Evolutionary conservation across 2,113 vertebrate species (phyloP), one percentile per base, ranked within the genome.

Genomic region (Ondatra zibethicus): DNA sequence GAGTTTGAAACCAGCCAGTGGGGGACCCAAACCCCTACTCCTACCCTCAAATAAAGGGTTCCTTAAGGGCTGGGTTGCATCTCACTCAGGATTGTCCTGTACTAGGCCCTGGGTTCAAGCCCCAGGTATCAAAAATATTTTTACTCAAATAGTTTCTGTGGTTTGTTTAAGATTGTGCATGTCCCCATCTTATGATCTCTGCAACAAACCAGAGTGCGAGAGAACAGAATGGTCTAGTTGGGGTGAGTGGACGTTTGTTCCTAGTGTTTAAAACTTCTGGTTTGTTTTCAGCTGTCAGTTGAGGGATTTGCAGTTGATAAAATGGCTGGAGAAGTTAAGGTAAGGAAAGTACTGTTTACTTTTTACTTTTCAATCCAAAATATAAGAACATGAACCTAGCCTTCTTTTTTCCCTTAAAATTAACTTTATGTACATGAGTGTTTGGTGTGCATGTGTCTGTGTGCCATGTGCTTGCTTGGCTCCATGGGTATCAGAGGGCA

Each of bases 311-410:
- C 99, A 76, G 98, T 99, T 70, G 99, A 99, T 96, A 99, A 99
- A 99, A 99, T 99, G 99, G 99, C 99, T 33, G 98, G 99, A 97
- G 99, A 99, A 98, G 99, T 99, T 73, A 99, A 99, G 99, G 99
- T 99, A 98, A 99, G 97, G 33, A 91, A 85, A 95, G 9, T 76
- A 52, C n/a, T 91, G 9, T 70, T 86, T 63, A 76, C 70, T 75
- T 92, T 73, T 78, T 52, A 89, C 47, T 93, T 96, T 95, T 87
- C 88, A 77, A 29, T 80, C 36, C n/a, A 86, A 42, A 81, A 58
- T 39, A 36, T 66, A 90, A 88, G 31, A 85, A 72, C n/a, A 65
- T 50, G 75, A 91, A 87, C 4, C 39, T 55, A 39, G 39, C 47
- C 95, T 47, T 36, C 11, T 47, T 78, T 78, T 17, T 65, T 7